Percentiles rank a stretch among this genome's conserved stretches.
Evolutionary conservation across 2,113 vertebrate genomes (phyloP).

Genomic region (Elachura formosa): DNA sequence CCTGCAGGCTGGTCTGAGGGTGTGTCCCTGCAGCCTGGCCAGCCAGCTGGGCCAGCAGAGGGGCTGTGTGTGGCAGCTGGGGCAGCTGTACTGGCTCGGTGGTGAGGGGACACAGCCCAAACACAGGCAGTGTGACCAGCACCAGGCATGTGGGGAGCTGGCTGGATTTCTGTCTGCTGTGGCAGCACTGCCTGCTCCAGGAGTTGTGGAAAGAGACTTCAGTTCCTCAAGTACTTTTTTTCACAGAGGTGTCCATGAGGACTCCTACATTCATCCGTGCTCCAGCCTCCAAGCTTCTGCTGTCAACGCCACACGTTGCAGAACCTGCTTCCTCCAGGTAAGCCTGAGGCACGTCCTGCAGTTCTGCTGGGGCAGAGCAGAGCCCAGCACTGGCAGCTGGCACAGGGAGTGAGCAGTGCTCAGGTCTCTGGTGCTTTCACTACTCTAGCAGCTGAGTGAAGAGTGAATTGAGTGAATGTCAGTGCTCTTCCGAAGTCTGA

Average conservation of each 20-base stretch:
- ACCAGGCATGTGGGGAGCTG: not conserved
- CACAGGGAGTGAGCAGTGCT: not conserved
- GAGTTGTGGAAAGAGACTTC: not conserved
- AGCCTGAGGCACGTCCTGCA: not conserved
- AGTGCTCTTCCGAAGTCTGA: not conserved
- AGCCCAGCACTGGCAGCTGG: not conserved
- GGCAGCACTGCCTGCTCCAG: not conserved
- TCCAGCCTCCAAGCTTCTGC: not conserved
- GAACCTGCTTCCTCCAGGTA: slow-evolving; percentile 22
- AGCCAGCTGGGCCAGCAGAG: not conserved
- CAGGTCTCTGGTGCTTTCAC: not conserved
- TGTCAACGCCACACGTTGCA: not conserved
- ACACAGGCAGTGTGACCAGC: not conserved
- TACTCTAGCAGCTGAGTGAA: not conserved
- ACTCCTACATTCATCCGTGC: not conserved
- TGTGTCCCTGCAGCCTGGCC: not conserved
- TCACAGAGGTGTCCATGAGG: slow-evolving; percentile 22
- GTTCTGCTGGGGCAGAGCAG: not conserved
- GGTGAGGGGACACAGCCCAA: not conserved
- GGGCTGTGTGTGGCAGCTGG: not conserved
- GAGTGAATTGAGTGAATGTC: not conserved
- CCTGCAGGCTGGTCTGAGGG: not conserved
- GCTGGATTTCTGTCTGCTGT: not conserved
- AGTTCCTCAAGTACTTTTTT: not conserved
- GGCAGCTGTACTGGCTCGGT: not conserved